These are phyloP conservation scores for Chiridota heheva DNA, from an alignment of 35 echinoderm and acorn worm species.

Conservation along the genomic window DNA sequence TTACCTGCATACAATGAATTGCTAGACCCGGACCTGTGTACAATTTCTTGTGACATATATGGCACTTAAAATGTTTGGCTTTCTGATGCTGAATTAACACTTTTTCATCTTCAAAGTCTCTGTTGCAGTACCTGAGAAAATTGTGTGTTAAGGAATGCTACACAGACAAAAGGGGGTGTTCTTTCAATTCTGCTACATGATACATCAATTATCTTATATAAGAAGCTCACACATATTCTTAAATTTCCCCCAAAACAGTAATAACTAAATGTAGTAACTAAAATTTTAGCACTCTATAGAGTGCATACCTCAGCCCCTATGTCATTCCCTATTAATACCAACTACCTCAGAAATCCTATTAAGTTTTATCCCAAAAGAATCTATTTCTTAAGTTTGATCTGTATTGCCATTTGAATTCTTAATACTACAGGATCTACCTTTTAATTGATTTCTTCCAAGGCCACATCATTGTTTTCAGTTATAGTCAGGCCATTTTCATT, in stretches of 20 bases:
- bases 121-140: constrained; percentile 90
- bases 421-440: too few relatives aligned
- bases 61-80: constrained; percentile 97
- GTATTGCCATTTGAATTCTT: too few relatives aligned
- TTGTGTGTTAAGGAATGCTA: constrained; percentile 28
- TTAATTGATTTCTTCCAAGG: too few relatives aligned
- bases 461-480: too few relatives aligned
- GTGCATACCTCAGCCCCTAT: background rate
- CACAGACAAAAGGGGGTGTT: constrained; percentile 4
- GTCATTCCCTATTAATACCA: background rate
- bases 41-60: constrained; percentile 96
- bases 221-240: background rate
- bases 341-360: background rate
- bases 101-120: constrained; percentile 98
- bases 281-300: too few relatives aligned
- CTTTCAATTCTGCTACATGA: background rate
- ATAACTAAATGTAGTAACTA: background rate
- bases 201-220: background rate
- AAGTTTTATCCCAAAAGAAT: too few relatives aligned
- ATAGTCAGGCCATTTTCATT: too few relatives aligned
- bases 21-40: constrained; percentile 93
- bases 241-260: background rate
- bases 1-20: constrained; percentile 92
- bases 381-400: too few relatives aligned
- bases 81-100: constrained; percentile 97